phyloP scores from a whole-genome alignment of 2,888 invertebrate species.

The Pterostichus niger region DNA sequence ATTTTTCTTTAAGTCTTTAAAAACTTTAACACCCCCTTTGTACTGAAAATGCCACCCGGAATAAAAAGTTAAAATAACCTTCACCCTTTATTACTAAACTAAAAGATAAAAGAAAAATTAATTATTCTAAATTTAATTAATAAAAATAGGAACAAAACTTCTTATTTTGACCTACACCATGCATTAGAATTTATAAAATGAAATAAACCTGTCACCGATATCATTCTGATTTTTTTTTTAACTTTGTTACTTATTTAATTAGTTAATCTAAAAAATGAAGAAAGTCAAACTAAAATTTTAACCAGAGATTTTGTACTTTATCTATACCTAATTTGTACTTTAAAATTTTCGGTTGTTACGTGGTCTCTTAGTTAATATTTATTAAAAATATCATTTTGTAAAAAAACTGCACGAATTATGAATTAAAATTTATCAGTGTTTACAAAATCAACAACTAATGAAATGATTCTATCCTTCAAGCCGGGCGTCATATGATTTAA shows the following conservation, averaged over 20 bases:
- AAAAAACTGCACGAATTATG: not conserved
- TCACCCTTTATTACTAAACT: too few species aligned
- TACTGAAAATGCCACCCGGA: not conserved
- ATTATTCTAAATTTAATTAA: constrained; percentile 9
- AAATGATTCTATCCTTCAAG: constrained; percentile 46
- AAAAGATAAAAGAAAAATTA: too few species aligned
- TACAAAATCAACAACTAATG: constrained; percentile 48
- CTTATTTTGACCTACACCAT: constrained; percentile 32
- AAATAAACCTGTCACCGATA: constrained; percentile 32
- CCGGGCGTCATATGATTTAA: constrained; percentile 53
- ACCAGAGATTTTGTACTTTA: too few species aligned
- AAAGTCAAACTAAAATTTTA: not conserved
- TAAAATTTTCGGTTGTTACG: not conserved
- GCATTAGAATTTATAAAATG: constrained; percentile 22
- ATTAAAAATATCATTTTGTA: not conserved
- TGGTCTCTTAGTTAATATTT: not conserved
- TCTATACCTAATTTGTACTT: not conserved
- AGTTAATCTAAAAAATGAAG: not conserved
- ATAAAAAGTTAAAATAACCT: too few species aligned
- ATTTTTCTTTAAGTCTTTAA: constrained; percentile 18
- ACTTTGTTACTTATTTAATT: too few species aligned
- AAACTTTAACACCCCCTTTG: constrained; percentile 30
- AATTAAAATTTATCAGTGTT: constrained; percentile 52
- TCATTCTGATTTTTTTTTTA: too few species aligned
- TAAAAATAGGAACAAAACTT: constrained; percentile 14